Conservation (phyloP, 2,113 vertebrate species). For the Nannobrachium achirus region DNA sequence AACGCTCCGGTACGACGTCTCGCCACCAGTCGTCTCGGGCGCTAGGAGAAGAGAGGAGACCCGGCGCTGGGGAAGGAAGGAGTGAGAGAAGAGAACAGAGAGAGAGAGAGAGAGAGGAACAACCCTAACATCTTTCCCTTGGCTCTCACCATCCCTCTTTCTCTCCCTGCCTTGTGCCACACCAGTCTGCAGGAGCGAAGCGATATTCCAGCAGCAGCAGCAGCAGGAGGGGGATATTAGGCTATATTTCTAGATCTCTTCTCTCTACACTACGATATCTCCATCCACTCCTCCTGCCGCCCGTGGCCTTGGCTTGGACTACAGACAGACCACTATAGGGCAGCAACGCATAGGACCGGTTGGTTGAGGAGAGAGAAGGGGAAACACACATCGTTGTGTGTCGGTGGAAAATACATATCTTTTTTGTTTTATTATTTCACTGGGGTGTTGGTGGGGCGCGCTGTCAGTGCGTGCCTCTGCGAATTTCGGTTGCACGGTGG, state of each 20-base stretch:
- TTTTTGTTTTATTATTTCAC: too few species aligned
- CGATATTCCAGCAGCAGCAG: too few species aligned
- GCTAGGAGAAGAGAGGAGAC: background rate
- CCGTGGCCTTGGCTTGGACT: background rate
- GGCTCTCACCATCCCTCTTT: slow-evolving; percentile 46
- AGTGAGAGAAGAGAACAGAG: slow-evolving; percentile 3
- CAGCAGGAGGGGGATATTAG: slow-evolving; percentile 3
- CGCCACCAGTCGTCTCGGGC: slow-evolving; percentile 32
- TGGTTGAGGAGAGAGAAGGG: too few species aligned
- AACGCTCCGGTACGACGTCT: slow-evolving; percentile 47
- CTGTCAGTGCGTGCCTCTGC: slow-evolving; percentile 60
- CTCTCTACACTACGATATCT: slow-evolving; percentile 8
- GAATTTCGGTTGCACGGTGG: slow-evolving; percentile 74
- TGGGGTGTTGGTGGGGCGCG: slow-evolving; percentile 43
- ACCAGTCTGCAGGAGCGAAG: too few species aligned
- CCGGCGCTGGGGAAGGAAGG: slow-evolving; percentile 13
- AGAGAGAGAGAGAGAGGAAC: slow-evolving; percentile 19
- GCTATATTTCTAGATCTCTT: slow-evolving; percentile 60
- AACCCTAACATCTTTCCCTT: slow-evolving; percentile 30
- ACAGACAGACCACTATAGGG: too few species aligned
- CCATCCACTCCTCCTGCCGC: slow-evolving; percentile 28
- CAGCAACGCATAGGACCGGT: too few species aligned
- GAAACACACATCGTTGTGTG: too few species aligned
- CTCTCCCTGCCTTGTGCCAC: slow-evolving; percentile 9
- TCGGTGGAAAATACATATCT: too few species aligned